Base-by-base conservation (phyloP, 2,797 vertebrate species). In the Danio tinwini region DNA sequence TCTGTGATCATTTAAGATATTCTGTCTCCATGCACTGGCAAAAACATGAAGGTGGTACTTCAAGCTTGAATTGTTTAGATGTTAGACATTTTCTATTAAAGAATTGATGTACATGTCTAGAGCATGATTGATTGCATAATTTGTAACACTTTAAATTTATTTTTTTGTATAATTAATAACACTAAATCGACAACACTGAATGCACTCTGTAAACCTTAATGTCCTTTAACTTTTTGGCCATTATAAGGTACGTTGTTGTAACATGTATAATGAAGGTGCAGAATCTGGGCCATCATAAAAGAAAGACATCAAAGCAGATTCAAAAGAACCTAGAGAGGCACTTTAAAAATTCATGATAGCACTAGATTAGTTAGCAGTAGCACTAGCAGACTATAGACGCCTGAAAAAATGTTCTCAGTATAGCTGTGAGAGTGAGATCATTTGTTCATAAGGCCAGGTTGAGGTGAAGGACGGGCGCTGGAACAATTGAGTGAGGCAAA, bases 231-330 rank as follows among this genome's bases (percentile, higher is more conserved):
- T 40, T 40, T 58, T 11, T 59, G 16, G 53, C 19, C 42, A 69
- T 37, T 67, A 59, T 5, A 49, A 50, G 29, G 44, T 69, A 5
- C 14, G 29, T 11, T 6, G 42, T 16, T 68, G 52, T 44, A 21
- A n/a, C 40, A 56, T 56, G 21, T 69, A n/a, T 61, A 45, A 45
- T 76, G 19, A 55, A 16, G 6, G 12, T 44, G 42, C 29, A 45
- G 56, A 39, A 74, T 74, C 21, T 62, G 44, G 6, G 56, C 44
- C 14, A 62, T 61, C 71, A 49, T 21, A 73, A 61, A 74, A 39
- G 72, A 74, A 62, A 62, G 37, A 62, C 21, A 74, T 50, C 21
- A 74, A 74, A 74, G 56, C 44, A 7, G 21, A 50, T 42, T 6
- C 40, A 58, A 72, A 72, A 37, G 47, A 29, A 74, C 72, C 55